Evolutionary conservation across 2,888 invertebrate species (phyloP), one percentile per base, ranked within the genome.

Genomic region (Caenorhabditis afra): DNA sequence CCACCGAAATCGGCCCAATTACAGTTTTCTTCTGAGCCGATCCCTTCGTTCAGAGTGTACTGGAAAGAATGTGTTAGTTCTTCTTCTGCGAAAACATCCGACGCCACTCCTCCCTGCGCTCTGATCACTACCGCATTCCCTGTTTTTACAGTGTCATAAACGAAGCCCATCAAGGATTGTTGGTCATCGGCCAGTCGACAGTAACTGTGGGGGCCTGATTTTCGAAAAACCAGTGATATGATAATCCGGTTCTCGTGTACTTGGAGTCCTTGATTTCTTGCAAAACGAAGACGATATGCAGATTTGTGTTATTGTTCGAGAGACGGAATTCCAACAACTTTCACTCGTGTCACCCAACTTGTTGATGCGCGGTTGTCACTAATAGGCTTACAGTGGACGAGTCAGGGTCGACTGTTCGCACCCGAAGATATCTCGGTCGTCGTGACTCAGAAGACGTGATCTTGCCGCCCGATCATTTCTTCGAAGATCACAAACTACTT

Each of bases 121-220:
- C 35, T 67, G 67, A 67, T 67, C 67, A 59, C 5, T 53, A 50
- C 49, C 16, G 49, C 49, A 39, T 58, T 58, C 50, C 67, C 49
- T 67, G 58, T 67, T 67, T 58, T 70, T 68, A 61, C 70, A 53
- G 55, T 52, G 53, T 62, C 70, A 61, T 70, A 70, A 70, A 70
- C 53, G 61, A 61, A 35, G 50, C 58, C 66, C 49, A 22, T 49
- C 39, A 55, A 37, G 41, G 57, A 41, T 39, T 62, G 61, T 62
- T 61, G 61, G 70, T 61, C 70, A 70, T 18, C 35, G 59, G 61
- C 70, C 68, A 68, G 44, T 23, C 45, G 53, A 45, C 35, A 66
- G 39, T 23, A 49, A 14, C 14, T 41, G 14, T 11, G 11, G 41
- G 18, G 14, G 39, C 10, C 23, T 50, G 39, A 50, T 50, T 70